A percentile compares a stretch with the other conserved stretches of the same genome.
Evolutionary conservation across 2,797 vertebrate genomes (phyloP).

Genomic region (Spheniscus humboldti): DNA sequence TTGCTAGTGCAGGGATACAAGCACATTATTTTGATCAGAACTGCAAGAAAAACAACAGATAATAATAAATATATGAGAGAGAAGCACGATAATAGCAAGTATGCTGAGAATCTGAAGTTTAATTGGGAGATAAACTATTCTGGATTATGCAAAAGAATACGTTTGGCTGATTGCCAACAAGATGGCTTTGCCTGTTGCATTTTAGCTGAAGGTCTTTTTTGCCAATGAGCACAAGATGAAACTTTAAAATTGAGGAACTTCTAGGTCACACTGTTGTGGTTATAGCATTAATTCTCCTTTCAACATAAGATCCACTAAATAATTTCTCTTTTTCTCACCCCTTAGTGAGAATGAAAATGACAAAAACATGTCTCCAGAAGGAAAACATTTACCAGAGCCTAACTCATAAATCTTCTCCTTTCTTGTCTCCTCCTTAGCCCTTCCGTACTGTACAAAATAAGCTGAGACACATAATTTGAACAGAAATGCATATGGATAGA

Average conservation of each 20-base stretch:
- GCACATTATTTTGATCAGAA: background rate
- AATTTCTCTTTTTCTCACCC: conserved; percentile 24
- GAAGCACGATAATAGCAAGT: background rate
- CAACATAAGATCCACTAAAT: background rate
- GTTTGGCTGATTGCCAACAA: background rate
- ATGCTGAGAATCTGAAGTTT: background rate
- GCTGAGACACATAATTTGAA: background rate
- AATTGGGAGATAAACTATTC: background rate
- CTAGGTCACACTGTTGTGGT: background rate
- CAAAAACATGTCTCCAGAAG: background rate
- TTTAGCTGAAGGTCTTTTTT: conserved; percentile 7
- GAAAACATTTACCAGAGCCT: background rate
- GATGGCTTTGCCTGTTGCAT: background rate
- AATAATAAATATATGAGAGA: background rate
- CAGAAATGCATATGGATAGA: background rate
- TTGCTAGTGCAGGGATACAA: background rate
- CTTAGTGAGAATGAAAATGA: background rate
- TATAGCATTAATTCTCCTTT: conserved; percentile 59
- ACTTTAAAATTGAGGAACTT: conserved; percentile 57
- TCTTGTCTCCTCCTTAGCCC: background rate
- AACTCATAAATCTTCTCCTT: background rate
- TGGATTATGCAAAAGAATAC: background rate
- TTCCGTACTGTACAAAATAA: background rate
- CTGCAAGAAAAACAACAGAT: background rate
- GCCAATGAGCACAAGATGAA: background rate